A percentile compares a stretch with the other conserved stretches of the same genome.
Conservation (phyloP, 2,113 vertebrate genomes). For the Brachionichthys hirsutus region DNA sequence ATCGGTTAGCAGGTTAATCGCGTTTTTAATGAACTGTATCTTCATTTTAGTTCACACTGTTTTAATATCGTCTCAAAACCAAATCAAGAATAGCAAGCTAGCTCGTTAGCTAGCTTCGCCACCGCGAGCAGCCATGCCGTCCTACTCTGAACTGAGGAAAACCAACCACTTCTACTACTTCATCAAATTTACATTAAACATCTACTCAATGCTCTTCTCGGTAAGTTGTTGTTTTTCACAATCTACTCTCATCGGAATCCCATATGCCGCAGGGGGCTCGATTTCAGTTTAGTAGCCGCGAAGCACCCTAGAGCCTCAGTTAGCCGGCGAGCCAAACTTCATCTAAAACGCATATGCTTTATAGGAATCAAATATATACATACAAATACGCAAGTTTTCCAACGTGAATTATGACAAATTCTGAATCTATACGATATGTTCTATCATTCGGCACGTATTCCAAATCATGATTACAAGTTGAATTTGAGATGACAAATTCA, state of each 20-base stretch:
- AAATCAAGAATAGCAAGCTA: slow-evolving; percentile 28
- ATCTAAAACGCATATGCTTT: slow-evolving; percentile 5
- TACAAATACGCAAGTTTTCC: fast-evolving
- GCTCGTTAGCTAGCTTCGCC: slow-evolving; percentile 40
- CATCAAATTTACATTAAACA: slow-evolving; percentile 84
- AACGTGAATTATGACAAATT: background rate
- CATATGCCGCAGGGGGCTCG: too few relatives aligned
- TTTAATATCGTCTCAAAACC: slow-evolving; percentile 3
- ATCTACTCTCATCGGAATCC: background rate
- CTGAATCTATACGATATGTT: fast-evolving
- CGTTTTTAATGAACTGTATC: background rate
- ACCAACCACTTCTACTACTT: slow-evolving; percentile 82
- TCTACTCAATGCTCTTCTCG: slow-evolving; percentile 87
- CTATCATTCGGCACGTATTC: slow-evolving; percentile 15
- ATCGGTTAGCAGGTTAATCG: slow-evolving; percentile 3
- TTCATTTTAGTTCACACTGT: slow-evolving; percentile 2
- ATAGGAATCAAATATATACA: background rate
- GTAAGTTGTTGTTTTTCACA: slow-evolving; percentile 71
- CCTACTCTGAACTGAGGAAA: slow-evolving; percentile 75
- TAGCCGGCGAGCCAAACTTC: slow-evolving; percentile 9
- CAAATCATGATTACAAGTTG: background rate
- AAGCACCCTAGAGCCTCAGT: slow-evolving; percentile 15
- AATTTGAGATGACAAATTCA: background rate
- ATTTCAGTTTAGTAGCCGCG: slow-evolving; percentile 1
- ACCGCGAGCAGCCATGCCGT: slow-evolving; percentile 68